Evolutionary conservation across 2,888 invertebrate species (phyloP).

Genomic region (Stenoptilia bipunctidactyla): DNA sequence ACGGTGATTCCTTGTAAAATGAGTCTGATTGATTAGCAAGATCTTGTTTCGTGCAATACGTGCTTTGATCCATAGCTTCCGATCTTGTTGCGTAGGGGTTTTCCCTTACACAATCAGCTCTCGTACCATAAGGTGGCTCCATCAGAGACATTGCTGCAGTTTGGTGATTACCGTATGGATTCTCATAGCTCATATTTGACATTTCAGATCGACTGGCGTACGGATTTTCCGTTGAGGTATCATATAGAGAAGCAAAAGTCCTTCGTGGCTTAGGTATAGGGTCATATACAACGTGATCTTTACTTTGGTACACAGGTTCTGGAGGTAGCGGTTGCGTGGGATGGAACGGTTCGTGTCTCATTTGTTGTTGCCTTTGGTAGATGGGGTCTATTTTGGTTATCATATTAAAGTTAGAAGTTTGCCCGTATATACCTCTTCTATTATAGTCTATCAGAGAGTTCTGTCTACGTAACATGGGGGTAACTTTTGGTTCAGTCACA

Average conservation of each 20-base stretch:
- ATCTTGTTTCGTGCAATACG: slow-evolving; percentile 38
- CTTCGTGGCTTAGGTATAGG: slow-evolving; percentile 65
- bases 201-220: slow-evolving; percentile 53
- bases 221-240: slow-evolving; percentile 57
- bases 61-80: slow-evolving; percentile 22
- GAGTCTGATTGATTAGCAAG: slow-evolving; percentile 42
- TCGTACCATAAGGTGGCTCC: slow-evolving; percentile 43
- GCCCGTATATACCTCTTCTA: slow-evolving; percentile 58
- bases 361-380: slow-evolving; percentile 66
- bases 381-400: slow-evolving; percentile 70
- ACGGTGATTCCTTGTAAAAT: slow-evolving; percentile 50
- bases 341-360: slow-evolving; percentile 62
- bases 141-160: slow-evolving; percentile 49
- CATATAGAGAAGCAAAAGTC: slow-evolving; percentile 58
- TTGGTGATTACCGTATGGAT: slow-evolving; percentile 51
- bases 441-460: slow-evolving; percentile 67
- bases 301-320: slow-evolving; percentile 65
- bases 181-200: slow-evolving; percentile 55
- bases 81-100: slow-evolving; percentile 25
- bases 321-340: slow-evolving; percentile 65
- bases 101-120: slow-evolving; percentile 30
- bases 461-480: slow-evolving; percentile 63
- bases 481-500: slow-evolving; percentile 68
- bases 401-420: slow-evolving; percentile 61
- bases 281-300: slow-evolving; percentile 60